Conservation (phyloP, 2,113 vertebrate genomes). For the Callaeas wilsoni region DNA sequence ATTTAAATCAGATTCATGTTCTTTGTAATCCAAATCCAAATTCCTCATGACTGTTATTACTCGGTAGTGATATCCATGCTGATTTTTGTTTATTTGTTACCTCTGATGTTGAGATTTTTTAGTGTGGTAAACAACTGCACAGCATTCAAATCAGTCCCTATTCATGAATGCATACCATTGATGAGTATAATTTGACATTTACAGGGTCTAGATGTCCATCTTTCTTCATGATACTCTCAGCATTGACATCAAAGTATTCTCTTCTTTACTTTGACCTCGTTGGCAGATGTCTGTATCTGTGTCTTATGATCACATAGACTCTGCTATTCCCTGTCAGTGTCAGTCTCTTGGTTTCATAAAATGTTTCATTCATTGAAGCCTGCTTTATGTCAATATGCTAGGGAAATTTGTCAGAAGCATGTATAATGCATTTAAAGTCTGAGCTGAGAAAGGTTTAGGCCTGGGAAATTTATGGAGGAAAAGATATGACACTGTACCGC, state of each 20-base stretch:
- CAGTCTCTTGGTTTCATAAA: neutral
- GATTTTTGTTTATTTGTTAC: neutral
- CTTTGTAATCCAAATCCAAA: neutral
- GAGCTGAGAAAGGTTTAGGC: neutral
- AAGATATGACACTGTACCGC: neutral
- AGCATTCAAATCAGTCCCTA: neutral
- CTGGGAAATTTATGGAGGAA: neutral
- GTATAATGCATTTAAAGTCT: neutral
- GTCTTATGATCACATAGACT: neutral
- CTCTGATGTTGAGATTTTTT: neutral
- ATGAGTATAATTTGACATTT: neutral
- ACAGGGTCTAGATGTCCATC: neutral
- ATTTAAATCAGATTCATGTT: neutral
- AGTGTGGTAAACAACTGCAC: neutral
- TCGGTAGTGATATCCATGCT: neutral
- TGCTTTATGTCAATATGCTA: neutral
- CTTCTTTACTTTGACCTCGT: neutral
- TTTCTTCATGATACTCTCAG: neutral
- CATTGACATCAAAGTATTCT: neutral
- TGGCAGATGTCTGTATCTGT: neutral
- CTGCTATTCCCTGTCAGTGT: neutral
- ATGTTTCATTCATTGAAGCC: neutral
- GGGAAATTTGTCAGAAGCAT: neutral
- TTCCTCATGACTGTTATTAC: neutral
- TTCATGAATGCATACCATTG: neutral